These are phyloP conservation scores for Perca fluviatilis DNA, from an alignment of 2,113 vertebrate genomes.

Conservation along the genomic window DNA sequence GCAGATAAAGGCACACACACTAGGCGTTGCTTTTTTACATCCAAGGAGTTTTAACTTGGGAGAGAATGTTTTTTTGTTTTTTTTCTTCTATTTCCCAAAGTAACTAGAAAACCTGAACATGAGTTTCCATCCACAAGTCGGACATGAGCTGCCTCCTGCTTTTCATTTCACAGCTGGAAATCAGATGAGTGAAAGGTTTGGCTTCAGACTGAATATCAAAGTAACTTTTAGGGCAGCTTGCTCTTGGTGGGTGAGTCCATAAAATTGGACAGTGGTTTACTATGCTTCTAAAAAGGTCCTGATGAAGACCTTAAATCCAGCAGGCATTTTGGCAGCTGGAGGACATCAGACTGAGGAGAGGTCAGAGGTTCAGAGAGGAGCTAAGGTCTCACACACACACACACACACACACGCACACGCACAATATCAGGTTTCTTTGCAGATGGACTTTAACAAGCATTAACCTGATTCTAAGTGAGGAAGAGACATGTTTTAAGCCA, in stretches of 20 bases:
- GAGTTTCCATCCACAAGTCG: neutral
- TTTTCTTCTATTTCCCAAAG: neutral
- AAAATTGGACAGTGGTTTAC: constrained; percentile 19
- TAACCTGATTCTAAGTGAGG: constrained; percentile 44
- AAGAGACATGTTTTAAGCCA: constrained; percentile 41
- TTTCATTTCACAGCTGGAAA: constrained; percentile 32
- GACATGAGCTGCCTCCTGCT: neutral
- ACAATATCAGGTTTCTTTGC: constrained; percentile 51
- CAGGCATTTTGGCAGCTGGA: constrained; percentile 43
- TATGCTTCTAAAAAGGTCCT: neutral
- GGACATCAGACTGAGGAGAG: constrained; percentile 53
- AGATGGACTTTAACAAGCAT: constrained; percentile 66
- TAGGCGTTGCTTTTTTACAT: neutral
- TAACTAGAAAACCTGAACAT: constrained; percentile 6
- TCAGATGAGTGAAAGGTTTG: constrained; percentile 6
- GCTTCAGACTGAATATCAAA: neutral
- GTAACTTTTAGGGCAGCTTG: constrained; percentile 6
- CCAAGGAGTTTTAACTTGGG: neutral
- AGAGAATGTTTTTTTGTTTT: neutral
- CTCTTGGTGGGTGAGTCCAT: constrained; percentile 22
- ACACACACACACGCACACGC: no score
- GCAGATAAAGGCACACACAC: constrained; percentile 4
- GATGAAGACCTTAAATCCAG: constrained; percentile 38
- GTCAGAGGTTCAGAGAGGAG: constrained; percentile 53
- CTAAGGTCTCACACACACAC: constrained; percentile 11